Evolutionary conservation across 2,888 invertebrate species (phyloP).

Genomic region (Ochlodes sylvanus): DNA sequence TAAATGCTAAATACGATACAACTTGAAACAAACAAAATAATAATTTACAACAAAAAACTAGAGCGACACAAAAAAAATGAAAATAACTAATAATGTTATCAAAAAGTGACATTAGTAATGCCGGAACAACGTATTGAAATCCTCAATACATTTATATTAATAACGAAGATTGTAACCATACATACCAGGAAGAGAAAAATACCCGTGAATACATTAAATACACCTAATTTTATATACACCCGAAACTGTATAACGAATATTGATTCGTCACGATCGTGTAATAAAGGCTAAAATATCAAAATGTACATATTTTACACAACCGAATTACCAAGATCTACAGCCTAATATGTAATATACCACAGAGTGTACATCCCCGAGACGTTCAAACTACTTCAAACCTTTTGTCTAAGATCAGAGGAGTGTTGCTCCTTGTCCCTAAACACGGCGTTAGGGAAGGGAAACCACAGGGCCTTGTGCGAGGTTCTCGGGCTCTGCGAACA

Average conservation of each 20-base stretch:
- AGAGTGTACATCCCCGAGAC: conserved; percentile 13
- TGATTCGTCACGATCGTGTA: neutral
- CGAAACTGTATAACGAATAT: neutral
- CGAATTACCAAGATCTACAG: conserved; percentile 33
- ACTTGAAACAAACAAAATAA: neutral
- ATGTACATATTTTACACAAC: conserved; percentile 25
- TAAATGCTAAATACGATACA: conserved; percentile 15
- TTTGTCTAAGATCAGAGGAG: conserved; percentile 76
- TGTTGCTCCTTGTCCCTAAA: conserved; percentile 82
- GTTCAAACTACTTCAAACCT: conserved; percentile 64
- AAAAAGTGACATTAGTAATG: neutral
- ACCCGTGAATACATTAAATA: neutral
- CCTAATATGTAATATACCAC: conserved; percentile 32
- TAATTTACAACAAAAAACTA: conserved; percentile 17
- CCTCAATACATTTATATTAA: neutral
- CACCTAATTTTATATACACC: neutral
- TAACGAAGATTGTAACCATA: neutral
- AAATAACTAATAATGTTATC: neutral
- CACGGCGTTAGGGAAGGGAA: conserved; percentile 86
- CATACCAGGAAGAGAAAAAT: neutral
- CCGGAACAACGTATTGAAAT: neutral
- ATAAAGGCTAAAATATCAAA: neutral
- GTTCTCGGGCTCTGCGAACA: conserved; percentile 84
- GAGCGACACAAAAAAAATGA: conserved; percentile 8
- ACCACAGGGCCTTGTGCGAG: conserved; percentile 85